Conservation (phyloP, 2,888 invertebrate species). For the Cryptocheilus praepositus region DNA sequence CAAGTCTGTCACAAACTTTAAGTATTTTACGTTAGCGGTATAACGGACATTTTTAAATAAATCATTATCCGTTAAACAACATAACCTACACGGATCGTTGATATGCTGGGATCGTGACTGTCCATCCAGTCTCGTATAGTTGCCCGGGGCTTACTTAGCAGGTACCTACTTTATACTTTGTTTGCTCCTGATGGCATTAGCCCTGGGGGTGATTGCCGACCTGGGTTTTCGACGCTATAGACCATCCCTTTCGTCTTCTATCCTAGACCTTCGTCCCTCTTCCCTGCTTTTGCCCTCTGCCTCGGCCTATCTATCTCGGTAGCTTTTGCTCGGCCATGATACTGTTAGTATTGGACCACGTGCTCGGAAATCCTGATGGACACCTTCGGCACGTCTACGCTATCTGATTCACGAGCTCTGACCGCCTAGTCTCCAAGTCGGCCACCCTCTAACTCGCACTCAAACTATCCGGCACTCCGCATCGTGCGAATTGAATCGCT, state of each 20-base stretch:
- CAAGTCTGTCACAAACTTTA: no score
- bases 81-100: conserved; percentile 11
- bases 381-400: conserved; percentile 59
- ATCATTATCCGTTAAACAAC: no score
- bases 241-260: conserved; percentile 21
- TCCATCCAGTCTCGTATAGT: conserved; percentile 64
- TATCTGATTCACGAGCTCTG: conserved; percentile 51
- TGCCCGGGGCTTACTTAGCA: conserved; percentile 67
- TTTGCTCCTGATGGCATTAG: conserved; percentile 71
- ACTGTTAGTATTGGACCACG: conserved; percentile 69
- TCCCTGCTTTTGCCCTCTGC: conserved; percentile 33
- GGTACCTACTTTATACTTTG: conserved; percentile 70
- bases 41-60: no score
- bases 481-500: conserved; percentile 5
- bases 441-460: conserved; percentile 14
- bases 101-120: conserved; percentile 59
- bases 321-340: conserved; percentile 61
- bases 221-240: conserved; percentile 54
- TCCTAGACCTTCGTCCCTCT: conserved; percentile 35
- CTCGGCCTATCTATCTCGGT: conserved; percentile 48
- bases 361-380: conserved; percentile 70
- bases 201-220: conserved; percentile 67
- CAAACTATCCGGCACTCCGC: not conserved
- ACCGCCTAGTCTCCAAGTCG: conserved; percentile 43
- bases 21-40: no score